Percentiles rank a stretch among this genome's conserved stretches.
Conservation (phyloP, 2,797 vertebrate species). For the Thunnus albacares region DNA sequence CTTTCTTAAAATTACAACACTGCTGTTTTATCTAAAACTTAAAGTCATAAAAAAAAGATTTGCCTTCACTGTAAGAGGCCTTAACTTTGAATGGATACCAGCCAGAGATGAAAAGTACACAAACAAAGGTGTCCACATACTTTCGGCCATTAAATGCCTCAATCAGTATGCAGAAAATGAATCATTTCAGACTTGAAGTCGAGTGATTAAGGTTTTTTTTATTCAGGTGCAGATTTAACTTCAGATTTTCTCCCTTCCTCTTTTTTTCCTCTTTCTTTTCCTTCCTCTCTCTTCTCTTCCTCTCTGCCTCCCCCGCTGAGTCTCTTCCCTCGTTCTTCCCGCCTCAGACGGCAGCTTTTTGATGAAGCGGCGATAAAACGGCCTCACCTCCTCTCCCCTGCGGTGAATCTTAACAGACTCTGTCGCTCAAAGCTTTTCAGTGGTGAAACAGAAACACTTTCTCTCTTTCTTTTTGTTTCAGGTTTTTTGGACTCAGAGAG, state of each 20-base stretch:
- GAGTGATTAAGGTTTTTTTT: neutral
- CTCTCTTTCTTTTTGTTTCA: neutral
- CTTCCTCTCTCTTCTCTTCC: neutral
- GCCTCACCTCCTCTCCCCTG: conserved; percentile 45
- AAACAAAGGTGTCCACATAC: too few species aligned
- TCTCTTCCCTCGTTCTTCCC: conserved; percentile 21
- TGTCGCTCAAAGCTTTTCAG: conserved; percentile 53
- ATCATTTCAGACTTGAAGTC: neutral
- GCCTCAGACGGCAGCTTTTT: conserved; percentile 48
- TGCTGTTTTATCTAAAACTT: too few species aligned
- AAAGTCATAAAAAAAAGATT: too few species aligned
- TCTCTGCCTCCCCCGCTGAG: conserved; percentile 20
- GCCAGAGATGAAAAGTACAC: too few species aligned
- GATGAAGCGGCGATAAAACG: conserved; percentile 49
- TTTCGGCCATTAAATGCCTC: too few species aligned
- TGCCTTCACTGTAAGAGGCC: too few species aligned
- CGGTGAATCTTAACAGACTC: conserved; percentile 50
- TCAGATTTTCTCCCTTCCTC: neutral
- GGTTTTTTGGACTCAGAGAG: neutral
- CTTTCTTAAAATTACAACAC: too few species aligned
- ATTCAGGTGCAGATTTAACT: conserved; percentile 19
- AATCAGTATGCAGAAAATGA: neutral
- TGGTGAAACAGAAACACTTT: conserved; percentile 47
- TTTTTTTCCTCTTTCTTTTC: too few species aligned
- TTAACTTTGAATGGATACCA: too few species aligned